Evolutionary conservation across 2,888 invertebrate genomes (phyloP), one percentile per base, ranked within the genome.

Genomic region (Frankliniella intonsa): DNA sequence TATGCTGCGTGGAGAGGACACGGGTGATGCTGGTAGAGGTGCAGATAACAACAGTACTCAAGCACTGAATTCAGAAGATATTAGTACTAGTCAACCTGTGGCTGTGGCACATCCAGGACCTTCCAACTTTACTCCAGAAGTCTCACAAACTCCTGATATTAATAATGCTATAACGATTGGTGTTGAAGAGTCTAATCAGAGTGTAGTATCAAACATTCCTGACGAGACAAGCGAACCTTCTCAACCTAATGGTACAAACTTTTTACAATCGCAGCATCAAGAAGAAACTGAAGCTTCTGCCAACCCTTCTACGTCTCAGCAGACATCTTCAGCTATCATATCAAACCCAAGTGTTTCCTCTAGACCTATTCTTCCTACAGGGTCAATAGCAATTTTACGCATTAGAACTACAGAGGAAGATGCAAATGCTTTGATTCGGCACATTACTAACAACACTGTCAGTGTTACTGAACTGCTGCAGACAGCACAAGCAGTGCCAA

Each of bases 331-430:
- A 5, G 38, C 38, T 5, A 38, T 38, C 38, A 5, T 3, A 38
- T 38, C 38, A 38, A 38, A 38, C 5, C 38, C 38, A 38, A 38
- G 38, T 38, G 38, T 38, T 38, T 3, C 38, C 2, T 38, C 17
- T 10, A 62, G 69, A 25, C 12, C 69, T 10, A 9, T 76, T 76
- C 25, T 25, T 22, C 12, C 69, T 8, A 25, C 69, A 22, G 69
- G 69, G 12, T 76, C 69, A 25, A 22, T 76, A 76, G 69, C 69
- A 10, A 25, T 76, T 76, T 25, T 76, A 12, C 69, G 25, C n/a
- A 76, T 76, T 25, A 76, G 69, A 76, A 76, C 69, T 22, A 11
- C 69, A 25, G 69, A 76, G 25, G 69, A 76, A 22, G 69, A 76
- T 25, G 69, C 69, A 76, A 22, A 22, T 76, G 69, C 69, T 25